Base-by-base conservation (phyloP, 2,797 vertebrate genomes). In the Artibeus lituratus region DNA sequence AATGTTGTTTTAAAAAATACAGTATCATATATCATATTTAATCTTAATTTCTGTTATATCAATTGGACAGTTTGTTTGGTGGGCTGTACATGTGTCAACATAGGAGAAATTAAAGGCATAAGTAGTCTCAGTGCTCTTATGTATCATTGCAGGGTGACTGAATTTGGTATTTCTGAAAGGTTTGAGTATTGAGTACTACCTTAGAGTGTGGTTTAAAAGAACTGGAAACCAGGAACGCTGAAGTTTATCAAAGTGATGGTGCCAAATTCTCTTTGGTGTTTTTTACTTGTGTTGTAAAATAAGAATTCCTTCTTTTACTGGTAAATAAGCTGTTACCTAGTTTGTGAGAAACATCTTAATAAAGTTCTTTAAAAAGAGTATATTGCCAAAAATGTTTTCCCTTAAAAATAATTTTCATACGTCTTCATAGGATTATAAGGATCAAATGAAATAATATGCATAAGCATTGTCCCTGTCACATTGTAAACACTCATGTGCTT, bases 341-440 rank as follows among this genome's bases (percentile, higher is more conserved):
- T 80, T 90, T 92, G 90, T 95, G 85, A 96, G 62, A 93, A 93
- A 80, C 21, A 62, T 91, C 39, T 87, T 94, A 96, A 96, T 96
- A 97, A 96, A 96, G 57, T 85, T 74, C 57, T 96, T 97, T 92
- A 35, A 85, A 93, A 95, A 82, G 47, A 53, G 19, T 92, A 4
- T 5, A 22, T 85, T 22, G 55, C 89, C 29, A 84, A 42, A 86
- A 80, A 67, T 91, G 65, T 86, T 88, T 90, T 73, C 12, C 78
- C n/a, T 87, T 89, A 89, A 91, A 89, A 89, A 10, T 81, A 86
- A 32, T 92, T 93, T 94, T 44, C 8, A 18, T 76, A 35, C 49
- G 19, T 87, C 12, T 91, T 89, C 5, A 53, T 84, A 72, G n/a
- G 53, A 7, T 73, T 88, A 19, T 82, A 32, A 72, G 55, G 24